Conservation (phyloP, 2,797 vertebrate genomes). For the Lithobates sylvaticus region DNA sequence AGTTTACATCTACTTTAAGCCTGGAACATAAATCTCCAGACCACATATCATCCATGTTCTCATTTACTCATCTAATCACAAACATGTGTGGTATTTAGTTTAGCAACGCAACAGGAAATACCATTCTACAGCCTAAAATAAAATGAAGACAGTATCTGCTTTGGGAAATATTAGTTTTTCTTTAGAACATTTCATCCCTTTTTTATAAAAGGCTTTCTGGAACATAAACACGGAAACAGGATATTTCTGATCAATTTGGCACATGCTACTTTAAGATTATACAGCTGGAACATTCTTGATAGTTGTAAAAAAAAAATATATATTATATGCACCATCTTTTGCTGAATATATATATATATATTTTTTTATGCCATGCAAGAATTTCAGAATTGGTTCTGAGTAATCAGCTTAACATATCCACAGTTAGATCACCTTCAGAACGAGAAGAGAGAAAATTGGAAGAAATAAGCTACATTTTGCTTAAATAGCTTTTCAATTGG, state of each 20-base stretch:
- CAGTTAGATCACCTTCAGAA: conserved; percentile 3
- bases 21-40: neutral
- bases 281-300: neutral
- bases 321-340: neutral
- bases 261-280: neutral
- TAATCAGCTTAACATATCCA: conserved; percentile 27
- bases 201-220: conserved; percentile 8
- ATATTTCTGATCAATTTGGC: neutral
- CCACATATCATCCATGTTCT: conserved; percentile 20
- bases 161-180: neutral
- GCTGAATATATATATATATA: neutral
- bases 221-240: neutral
- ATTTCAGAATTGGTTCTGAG: neutral
- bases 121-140: conserved; percentile 59
- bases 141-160: conserved; percentile 17
- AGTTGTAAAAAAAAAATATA: neutral
- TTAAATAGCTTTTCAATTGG: conserved; percentile 6
- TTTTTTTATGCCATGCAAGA: neutral
- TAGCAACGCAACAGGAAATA: conserved; percentile 70
- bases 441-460: neutral
- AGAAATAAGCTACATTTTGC: conserved; percentile 8
- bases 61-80: conserved; percentile 63
- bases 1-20: neutral
- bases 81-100: conserved; percentile 64
- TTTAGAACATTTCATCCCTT: conserved; percentile 13